A percentile compares a stretch with the other conserved stretches of the same genome.
These are phyloP conservation scores for Calliopum simillimum DNA, from an alignment of 2,888 invertebrate species.

Conservation along the genomic window DNA sequence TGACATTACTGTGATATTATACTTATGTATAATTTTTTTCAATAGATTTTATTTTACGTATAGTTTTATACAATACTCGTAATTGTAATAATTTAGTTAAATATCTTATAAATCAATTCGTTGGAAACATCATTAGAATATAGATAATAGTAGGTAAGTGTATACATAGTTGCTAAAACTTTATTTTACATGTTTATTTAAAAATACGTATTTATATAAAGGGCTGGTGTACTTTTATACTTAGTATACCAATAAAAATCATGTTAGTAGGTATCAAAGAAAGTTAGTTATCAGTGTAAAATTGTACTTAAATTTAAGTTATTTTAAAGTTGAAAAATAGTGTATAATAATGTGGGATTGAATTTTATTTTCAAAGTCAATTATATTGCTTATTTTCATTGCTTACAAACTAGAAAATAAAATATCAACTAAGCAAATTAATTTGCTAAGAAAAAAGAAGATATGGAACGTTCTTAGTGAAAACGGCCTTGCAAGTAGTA, in stretches of 20 bases:
- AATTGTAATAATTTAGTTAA: not conserved
- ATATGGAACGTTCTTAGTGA: too few relatives aligned
- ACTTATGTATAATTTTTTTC: not conserved
- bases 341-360: slow-evolving; percentile 11
- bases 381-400: slow-evolving; percentile 21
- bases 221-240: too few relatives aligned
- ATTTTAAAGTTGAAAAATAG: not conserved
- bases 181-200: too few relatives aligned
- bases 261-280: too few relatives aligned
- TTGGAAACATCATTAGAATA: slow-evolving; percentile 11
- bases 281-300: slow-evolving; percentile 8
- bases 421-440: not conserved
- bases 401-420: not conserved
- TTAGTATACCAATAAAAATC: too few relatives aligned
- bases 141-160: too few relatives aligned
- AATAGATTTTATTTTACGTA: not conserved
- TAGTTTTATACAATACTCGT: slow-evolving; percentile 7
- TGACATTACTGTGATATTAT: too few relatives aligned
- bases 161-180: too few relatives aligned
- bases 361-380: slow-evolving; percentile 1
- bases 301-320: slow-evolving; percentile 30
- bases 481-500: too few relatives aligned
- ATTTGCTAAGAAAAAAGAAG: not conserved
- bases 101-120: slow-evolving; percentile 9
- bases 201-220: too few relatives aligned